Base-by-base conservation (phyloP, 2,888 invertebrate species). In the Tupiocoris notatus region DNA sequence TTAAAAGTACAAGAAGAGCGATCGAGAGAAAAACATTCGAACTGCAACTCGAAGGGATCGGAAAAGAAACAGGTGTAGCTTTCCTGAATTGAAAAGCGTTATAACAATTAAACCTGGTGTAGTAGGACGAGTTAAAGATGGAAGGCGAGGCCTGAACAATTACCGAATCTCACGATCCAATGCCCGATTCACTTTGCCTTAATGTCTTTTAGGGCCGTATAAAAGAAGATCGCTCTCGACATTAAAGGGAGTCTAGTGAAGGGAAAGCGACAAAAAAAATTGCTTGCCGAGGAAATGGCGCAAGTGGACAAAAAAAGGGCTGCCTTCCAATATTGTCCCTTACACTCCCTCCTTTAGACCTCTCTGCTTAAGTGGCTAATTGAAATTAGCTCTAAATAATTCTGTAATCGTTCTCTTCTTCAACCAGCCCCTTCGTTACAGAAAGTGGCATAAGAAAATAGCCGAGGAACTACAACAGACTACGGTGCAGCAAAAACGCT, bases 61-160 rank as follows among this genome's bases (percentile, higher is more conserved):
- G 24, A 66, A 39, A 66, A 65, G 17, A 67, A 62, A 39, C 22
- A 12, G 18, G 66, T 25, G 7, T 16, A 20, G 22, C 66, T 3
- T 61, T 16, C 20, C 23, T 67, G 56, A 59, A 75, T 75, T 67
- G 75, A 67, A 75, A 67, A 39, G 64, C 65, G 64, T 75, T 64
- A 75, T 75, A 75, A 75, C 75, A 75, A 75, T 75, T 75, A 75
- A 67, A 67, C 58, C 59, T 75, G 75, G 25, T 75, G 64, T 75
- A 59, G 66, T 67, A 61, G 75, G 66, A 75, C 56, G 75, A 61
- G 25, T 23, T 54, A 39, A 65, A 65, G 67, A 57, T 57, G 75
- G 39, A n/a, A n/a, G n/a, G 25, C n/a, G 54, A 66, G 22, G 21
- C 22, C 9, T 17, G 61, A 24, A 57, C 66, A 61, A 75, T 75